Evolutionary conservation across 2,113 vertebrate species (phyloP).

Genomic region (rat (Rattus norvegicus)): DNA sequence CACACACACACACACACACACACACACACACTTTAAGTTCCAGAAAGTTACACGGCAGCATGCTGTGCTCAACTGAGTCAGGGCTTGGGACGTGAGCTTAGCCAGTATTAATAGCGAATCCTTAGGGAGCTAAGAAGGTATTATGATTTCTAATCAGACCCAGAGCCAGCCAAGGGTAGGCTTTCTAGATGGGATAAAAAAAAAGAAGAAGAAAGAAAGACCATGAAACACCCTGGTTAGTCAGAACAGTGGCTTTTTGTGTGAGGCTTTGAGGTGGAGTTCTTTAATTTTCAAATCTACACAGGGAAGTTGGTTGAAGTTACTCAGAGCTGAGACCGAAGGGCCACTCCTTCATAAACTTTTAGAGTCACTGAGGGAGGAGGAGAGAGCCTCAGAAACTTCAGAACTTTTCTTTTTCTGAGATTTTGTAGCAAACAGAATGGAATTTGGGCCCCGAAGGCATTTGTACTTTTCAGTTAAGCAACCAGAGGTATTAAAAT

Average conservation of each 20-base stretch:
- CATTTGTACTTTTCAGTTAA: not conserved
- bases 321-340: not conserved
- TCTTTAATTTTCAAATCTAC: not conserved
- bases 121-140: constrained; percentile 47
- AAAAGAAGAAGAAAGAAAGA: not conserved
- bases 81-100: not conserved
- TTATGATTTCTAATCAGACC: constrained; percentile 74
- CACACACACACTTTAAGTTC: not conserved
- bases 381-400: not conserved
- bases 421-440: not conserved
- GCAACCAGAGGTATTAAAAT: not conserved
- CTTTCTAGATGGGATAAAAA: constrained; percentile 55
- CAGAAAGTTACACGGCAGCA: not conserved
- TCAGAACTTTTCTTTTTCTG: not conserved
- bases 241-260: constrained; percentile 78
- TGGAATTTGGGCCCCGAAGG: constrained; percentile 8
- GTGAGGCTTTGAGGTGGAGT: not conserved
- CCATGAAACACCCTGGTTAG: constrained; percentile 45
- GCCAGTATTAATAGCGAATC: not conserved
- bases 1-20: not conserved
- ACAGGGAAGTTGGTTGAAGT: not conserved
- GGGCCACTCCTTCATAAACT: not conserved
- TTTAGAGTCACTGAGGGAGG: not conserved
- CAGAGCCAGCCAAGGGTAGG: constrained; percentile 59
- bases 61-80: not conserved